Percentiles rank a stretch among this genome's conserved stretches.
Evolutionary conservation across 2,797 vertebrate species (phyloP).

Genomic region (Acipenser oxyrinchus): DNA sequence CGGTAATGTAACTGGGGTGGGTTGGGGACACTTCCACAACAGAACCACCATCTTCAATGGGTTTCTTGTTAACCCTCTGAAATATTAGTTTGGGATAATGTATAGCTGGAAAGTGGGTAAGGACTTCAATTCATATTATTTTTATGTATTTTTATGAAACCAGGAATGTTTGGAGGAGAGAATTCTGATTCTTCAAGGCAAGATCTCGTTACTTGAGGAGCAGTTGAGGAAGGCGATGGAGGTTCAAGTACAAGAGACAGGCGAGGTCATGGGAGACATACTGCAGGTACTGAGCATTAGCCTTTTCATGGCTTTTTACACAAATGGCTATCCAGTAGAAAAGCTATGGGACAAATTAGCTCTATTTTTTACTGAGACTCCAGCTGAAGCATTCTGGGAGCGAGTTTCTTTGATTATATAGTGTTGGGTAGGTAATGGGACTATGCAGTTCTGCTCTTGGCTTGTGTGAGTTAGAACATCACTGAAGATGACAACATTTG

Average conservation of each 20-base stretch:
- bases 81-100: neutral
- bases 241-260: conserved; percentile 54
- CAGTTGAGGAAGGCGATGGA: conserved; percentile 53
- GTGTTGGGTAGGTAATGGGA: too few relatives aligned
- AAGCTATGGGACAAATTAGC: neutral
- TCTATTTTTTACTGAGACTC: too few relatives aligned
- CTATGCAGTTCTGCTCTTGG: neutral
- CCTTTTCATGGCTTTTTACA: neutral
- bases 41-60: too few relatives aligned
- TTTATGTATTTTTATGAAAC: too few relatives aligned
- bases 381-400: too few relatives aligned
- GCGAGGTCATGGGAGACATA: conserved; percentile 80
- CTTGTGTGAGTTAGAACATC: too few relatives aligned
- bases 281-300: conserved; percentile 65
- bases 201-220: conserved; percentile 79
- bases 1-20: neutral
- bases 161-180: conserved; percentile 79
- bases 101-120: neutral
- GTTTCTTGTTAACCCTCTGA: neutral
- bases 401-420: too few relatives aligned
- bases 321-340: neutral
- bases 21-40: too few relatives aligned
- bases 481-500: too few relatives aligned
- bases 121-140: neutral
- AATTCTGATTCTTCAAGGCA: conserved; percentile 80